A percentile compares a stretch with the other conserved stretches of the same genome.
These are phyloP conservation scores for Drymodes brunneopygia DNA, from an alignment of 2,113 vertebrate species.

Conservation along the genomic window DNA sequence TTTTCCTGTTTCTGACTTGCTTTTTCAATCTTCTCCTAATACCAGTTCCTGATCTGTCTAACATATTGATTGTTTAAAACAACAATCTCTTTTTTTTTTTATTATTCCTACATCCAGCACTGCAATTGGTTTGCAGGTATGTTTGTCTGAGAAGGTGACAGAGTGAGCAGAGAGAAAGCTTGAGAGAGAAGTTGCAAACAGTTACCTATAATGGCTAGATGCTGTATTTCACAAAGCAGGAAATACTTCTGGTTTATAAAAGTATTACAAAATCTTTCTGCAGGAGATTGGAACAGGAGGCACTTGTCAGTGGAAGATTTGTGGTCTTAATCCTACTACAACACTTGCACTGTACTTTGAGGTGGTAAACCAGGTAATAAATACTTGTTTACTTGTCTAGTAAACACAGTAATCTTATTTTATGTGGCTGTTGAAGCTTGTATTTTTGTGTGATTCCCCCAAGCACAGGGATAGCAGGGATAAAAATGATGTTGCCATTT, in stretches of 20 bases:
- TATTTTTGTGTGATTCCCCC: background rate
- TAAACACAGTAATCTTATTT: background rate
- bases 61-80: background rate
- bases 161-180: background rate
- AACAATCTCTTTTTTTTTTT: background rate
- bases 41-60: background rate
- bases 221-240: background rate
- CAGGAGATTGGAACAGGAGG: slow-evolving; percentile 97
- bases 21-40: background rate
- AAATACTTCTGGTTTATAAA: background rate
- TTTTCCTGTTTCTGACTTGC: background rate
- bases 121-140: background rate
- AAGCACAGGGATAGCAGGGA: background rate
- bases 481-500: background rate
- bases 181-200: background rate
- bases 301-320: slow-evolving; percentile 97
- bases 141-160: background rate
- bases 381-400: background rate
- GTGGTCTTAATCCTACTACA: slow-evolving; percentile 88
- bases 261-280: slow-evolving; percentile 4
- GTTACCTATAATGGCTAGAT: background rate
- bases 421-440: background rate
- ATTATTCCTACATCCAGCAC: background rate
- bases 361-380: slow-evolving; percentile 94
- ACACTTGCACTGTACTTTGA: slow-evolving; percentile 95